Evolutionary conservation across 2,888 invertebrate species (phyloP), one percentile per base, ranked within the genome.

Genomic region (Tenthredo livida): DNA sequence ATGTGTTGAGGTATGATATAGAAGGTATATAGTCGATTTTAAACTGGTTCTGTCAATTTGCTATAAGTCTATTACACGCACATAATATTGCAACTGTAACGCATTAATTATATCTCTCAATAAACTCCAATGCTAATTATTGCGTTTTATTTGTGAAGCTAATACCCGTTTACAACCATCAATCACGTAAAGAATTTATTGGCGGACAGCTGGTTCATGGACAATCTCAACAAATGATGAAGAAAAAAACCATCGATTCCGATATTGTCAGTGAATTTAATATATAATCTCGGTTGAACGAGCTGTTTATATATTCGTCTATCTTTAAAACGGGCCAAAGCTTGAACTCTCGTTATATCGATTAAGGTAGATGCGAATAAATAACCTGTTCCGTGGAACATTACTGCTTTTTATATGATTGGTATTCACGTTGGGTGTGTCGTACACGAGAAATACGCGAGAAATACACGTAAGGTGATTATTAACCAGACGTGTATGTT

Each of bases 381-480:
- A 67, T 17, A 67, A 67, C 47, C 47, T 73, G 73, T 25, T 73
- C 54, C 17, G 29, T 77, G 7, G n/a, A 37, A 77, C 37, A 21
- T n/a, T 33, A 73, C 9, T 50, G n/a, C n/a, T 77, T 50, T 77
- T 50, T n/a, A 33, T 10, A 43, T n/a, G 29, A 54, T 77, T 77
- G n/a, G 77, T 77, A 77, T 77, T 50, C 50, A 77, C 2, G 50
- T 6, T 17, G 43, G 17, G 54, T 77, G 3, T 33, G 29, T 21
- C 50, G 33, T 77, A 50, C 29, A 33, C 3, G 17, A 77, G 33
- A 29, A 77, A 54, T n/a, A n/a, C 77, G 54, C 77, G 21, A 77
- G 54, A 54, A 54, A 54, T 77, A 54, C 77, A 17, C 25, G 77
- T 77, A 77, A 77, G 77, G 77, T 77, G 43, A 77, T 77, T 77